A percentile compares a stretch with the other conserved stretches of the same genome.
phyloP scores from a whole-genome alignment of 2,797 vertebrate species.

The Cirrhinus mrigala region DNA sequence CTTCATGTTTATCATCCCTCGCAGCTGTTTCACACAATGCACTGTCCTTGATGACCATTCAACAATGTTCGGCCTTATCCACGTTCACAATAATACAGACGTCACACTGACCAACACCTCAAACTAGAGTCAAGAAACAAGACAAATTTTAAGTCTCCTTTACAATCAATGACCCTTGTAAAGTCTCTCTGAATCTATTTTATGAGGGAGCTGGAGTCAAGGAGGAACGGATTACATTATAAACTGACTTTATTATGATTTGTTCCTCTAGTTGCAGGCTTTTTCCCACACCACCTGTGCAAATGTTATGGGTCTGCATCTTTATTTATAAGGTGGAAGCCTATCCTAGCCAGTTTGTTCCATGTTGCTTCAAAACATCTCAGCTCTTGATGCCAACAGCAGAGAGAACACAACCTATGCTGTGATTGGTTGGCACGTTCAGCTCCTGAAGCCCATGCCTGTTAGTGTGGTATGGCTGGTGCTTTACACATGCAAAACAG shows the following conservation, averaged over 20 bases:
- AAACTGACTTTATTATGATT: background rate
- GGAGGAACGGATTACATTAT: background rate
- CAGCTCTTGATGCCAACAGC: conserved; percentile 14
- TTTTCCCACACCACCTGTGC: conserved; percentile 10
- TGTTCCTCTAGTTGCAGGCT: background rate
- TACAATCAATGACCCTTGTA: background rate
- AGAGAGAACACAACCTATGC: background rate
- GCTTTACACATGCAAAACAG: background rate
- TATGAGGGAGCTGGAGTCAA: background rate
- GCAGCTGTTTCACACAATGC: conserved; percentile 12
- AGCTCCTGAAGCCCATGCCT: background rate
- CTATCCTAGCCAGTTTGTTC: conserved; percentile 6
- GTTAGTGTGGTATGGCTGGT: conserved; percentile 2
- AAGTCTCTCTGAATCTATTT: background rate
- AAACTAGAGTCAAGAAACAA: background rate
- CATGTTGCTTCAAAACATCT: conserved; percentile 26
- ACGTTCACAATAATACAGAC: background rate
- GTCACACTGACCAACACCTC: background rate
- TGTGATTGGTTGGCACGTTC: conserved; percentile 22
- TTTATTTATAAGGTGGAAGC: conserved; percentile 8
- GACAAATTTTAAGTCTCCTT: background rate
- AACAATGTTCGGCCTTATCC: background rate
- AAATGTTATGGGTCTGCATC: conserved; percentile 19
- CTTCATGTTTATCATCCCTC: background rate
- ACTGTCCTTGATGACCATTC: conserved; percentile 28